Base-by-base conservation (phyloP, 2,797 vertebrate genomes). In the Manis javanica region DNA sequence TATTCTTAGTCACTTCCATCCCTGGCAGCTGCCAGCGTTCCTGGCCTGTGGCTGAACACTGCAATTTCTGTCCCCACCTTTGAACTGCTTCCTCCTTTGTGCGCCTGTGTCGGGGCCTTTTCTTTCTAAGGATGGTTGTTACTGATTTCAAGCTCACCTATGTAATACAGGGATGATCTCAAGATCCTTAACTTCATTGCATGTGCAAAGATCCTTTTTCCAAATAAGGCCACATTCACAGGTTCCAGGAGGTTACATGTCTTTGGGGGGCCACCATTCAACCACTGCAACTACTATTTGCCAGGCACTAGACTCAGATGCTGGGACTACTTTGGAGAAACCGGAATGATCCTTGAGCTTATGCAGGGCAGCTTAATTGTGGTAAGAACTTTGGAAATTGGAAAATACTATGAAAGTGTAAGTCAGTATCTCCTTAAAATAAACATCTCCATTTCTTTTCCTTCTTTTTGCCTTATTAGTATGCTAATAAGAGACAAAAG, bases 391-490 rank as follows among this genome's bases (percentile, higher is more conserved):
- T 51, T 84, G 72, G 26, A 84, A 94, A 37, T 78, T 37, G 31
- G 39, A 64, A 85, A 49, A 46, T 74, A 12, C 23, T 53, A 5
- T 26, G 83, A 87, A 83, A 71, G 34, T 75, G 71, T 19, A 91
- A 79, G 26, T 49, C 16, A 55, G 59, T 84, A 84, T 88, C 42
- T 16, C 63, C 89, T 94, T 71, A 94, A 94, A 72, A 90, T 78
- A 57, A 95, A 39, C 31, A 57, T 64, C 37, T 81, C 34, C 23
- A 51, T 81, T 72, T 94, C 14, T 26, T 11, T 69, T 75, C 39
- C 71, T 87, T 12, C 26, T 81, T 85, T 95, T 90, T 85, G 42
- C 10, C 13, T 86, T 29, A 94, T 86, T 19, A 94, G 53, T 66
- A 61, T 64, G 14, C 7, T 95, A 86, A 84, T 84, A 83, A 69